Percentiles rank a stretch among this genome's conserved stretches.
These are phyloP conservation scores for Glyphotaelius pellucidus DNA, from an alignment of 2,888 invertebrate genomes.

Conservation along the genomic window DNA sequence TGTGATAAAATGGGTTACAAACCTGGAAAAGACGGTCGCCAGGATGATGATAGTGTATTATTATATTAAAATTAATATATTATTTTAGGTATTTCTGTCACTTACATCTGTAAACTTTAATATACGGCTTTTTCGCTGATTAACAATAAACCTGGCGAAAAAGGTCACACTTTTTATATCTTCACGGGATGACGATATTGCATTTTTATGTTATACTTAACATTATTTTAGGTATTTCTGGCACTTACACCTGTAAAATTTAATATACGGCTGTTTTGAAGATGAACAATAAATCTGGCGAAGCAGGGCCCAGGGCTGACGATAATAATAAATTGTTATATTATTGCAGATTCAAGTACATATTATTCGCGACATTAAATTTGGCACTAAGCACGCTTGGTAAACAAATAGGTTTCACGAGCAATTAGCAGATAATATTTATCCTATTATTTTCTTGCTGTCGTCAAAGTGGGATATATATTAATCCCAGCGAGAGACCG, in stretches of 20 bases:
- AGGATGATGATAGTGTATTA: background rate
- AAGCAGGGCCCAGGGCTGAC: background rate
- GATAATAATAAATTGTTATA: no score
- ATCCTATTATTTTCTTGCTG: background rate
- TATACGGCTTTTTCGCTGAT: background rate
- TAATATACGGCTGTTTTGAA: background rate
- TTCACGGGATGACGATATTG: background rate
- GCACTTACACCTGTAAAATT: slow-evolving; percentile 38
- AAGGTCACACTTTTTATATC: no score
- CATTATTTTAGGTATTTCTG: slow-evolving; percentile 24
- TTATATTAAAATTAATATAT: background rate
- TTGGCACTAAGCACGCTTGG: background rate
- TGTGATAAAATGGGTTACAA: no score
- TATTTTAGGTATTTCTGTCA: slow-evolving; percentile 27
- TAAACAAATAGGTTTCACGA: background rate
- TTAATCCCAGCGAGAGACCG: no score
- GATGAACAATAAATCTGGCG: slow-evolving; percentile 2
- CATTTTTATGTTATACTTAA: background rate
- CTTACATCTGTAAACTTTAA: slow-evolving; percentile 23
- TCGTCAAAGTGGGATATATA: background rate
- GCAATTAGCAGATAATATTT: background rate
- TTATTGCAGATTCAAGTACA: background rate
- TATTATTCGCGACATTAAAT: background rate
- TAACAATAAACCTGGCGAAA: slow-evolving; percentile 3
- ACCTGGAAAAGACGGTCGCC: no score